Evolutionary conservation across 2,797 vertebrate species (phyloP), one percentile per base, ranked within the genome.

Genomic region (Acridotheres tristis): DNA sequence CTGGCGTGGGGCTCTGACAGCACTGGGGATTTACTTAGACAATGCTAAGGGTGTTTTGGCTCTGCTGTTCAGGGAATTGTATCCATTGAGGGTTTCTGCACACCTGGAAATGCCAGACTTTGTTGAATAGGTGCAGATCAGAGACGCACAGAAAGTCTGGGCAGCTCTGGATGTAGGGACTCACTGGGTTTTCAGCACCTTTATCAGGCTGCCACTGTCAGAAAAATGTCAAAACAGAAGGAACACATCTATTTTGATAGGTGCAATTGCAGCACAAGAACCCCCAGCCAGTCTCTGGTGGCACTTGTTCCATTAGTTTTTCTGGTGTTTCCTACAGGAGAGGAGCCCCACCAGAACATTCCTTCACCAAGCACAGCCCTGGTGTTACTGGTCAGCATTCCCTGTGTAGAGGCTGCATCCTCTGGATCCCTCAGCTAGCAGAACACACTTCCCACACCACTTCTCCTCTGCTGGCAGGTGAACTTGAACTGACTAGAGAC

Each of bases 161-260:
- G 21, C 1, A 2, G 4, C 11, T 61, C 26, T 61, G 29, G 43
- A 9, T 0, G 1, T 1, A 20, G 42, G 15, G 7, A 9, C 11
- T 21, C 23, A 3, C 4, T 32, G 57, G 5, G 13, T 59, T 83
- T 83, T 61, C 0, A 3, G 57, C 27, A 14, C 3, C 16, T 68
- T 82, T 78, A 34, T 43, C n/a, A 47, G 13, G 10, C 27, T 45
- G n/a, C 2, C 26, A 8, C 5, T 4, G 25, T 14, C 45, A 87
- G 66, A 51, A 81, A 15, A 3, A 1, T 3, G 21, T 11, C 15
- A 34, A 15, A 68, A 26, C 15, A 82, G 51, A 76, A 85, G 19
- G 42, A 48, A 10, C 3, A 14, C 2, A 4, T 11, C 10, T 32
- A 5, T 69, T 82, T 79, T 34, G 45, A 17, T 16, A 10, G 19